phyloP scores from a whole-genome alignment of 2,113 vertebrate genomes.

The Furnarius figulus region DNA sequence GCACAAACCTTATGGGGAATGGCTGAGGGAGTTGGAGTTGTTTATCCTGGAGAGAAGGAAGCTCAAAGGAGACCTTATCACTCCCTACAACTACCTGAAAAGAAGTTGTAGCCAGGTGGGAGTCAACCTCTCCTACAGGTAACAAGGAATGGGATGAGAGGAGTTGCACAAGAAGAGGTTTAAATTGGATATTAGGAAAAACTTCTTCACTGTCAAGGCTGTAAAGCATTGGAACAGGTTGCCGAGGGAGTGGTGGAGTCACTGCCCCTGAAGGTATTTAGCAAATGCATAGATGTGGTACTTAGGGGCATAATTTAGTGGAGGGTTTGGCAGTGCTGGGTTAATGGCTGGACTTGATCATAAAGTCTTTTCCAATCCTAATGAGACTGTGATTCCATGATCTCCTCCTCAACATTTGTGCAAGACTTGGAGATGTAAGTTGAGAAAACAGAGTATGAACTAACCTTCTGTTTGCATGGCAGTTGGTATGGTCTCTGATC shows the following conservation, averaged over 20 bases:
- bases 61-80: not conserved
- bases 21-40: not conserved
- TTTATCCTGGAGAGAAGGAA: not conserved
- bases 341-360: not conserved
- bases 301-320: not conserved
- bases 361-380: not conserved
- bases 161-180: not conserved
- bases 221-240: not conserved
- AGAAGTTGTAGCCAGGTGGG: not conserved
- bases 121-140: rapidly evolving
- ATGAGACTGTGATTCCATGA: not conserved
- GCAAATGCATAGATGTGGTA: not conserved
- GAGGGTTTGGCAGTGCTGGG: not conserved
- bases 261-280: not conserved
- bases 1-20: not conserved
- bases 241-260: not conserved
- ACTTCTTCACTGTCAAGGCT: not conserved
- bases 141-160: not conserved
- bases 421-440: not conserved
- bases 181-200: not conserved
- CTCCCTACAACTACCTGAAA: rapidly evolving
- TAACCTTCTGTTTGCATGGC: not conserved
- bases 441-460: not conserved
- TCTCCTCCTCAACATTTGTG: not conserved
- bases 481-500: not conserved